phyloP scores from a whole-genome alignment of 2,113 vertebrate species.

The Oenanthe melanoleuca region DNA sequence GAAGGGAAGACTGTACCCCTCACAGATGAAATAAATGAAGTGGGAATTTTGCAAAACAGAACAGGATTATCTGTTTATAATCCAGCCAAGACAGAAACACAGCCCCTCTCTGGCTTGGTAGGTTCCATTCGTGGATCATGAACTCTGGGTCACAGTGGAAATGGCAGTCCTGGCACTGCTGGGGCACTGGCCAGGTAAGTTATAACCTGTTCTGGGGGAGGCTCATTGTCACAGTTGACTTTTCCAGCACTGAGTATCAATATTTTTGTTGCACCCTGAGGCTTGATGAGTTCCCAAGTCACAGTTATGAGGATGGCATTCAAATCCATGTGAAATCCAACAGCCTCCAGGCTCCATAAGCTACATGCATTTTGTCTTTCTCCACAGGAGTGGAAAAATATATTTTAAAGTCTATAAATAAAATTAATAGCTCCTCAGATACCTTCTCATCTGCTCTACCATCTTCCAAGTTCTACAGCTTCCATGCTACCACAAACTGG shows the following conservation, averaged over 20 bases:
- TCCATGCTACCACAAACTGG: background rate
- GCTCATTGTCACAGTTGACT: background rate
- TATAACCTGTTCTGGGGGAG: background rate
- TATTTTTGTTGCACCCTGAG: background rate
- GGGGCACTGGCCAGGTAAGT: background rate
- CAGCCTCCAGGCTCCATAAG: background rate
- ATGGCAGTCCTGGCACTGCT: background rate
- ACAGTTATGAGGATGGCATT: background rate
- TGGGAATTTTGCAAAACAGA: background rate
- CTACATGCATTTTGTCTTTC: background rate
- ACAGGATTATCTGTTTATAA: background rate
- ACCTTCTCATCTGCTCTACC: background rate
- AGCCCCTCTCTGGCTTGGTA: background rate
- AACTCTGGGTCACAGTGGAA: background rate
- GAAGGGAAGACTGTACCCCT: background rate
- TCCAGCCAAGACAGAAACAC: background rate
- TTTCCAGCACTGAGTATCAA: background rate
- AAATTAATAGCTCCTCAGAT: background rate
- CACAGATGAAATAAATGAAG: background rate
- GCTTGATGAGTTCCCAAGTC: background rate
- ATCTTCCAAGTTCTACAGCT: background rate
- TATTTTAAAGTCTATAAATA: background rate
- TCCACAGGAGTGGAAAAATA: background rate
- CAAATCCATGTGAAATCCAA: background rate
- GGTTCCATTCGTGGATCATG: background rate